phyloP scores from a whole-genome alignment of 2,888 invertebrate genomes.

The Hedya salicella region DNA sequence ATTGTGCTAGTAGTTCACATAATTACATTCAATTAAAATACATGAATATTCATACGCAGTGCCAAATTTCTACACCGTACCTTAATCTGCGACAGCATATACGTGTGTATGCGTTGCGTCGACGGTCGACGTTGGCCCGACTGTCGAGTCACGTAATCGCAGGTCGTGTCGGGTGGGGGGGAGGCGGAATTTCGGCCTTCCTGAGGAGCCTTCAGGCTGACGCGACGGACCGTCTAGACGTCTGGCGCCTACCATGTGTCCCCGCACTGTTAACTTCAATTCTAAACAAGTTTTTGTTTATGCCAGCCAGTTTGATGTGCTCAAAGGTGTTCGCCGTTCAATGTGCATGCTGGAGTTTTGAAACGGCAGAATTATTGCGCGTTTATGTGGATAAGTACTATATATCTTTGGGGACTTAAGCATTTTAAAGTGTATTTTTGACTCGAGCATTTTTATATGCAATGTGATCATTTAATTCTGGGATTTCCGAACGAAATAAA shows the following conservation, averaged over 20 bases:
- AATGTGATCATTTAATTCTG: neutral
- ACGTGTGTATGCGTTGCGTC: conserved; percentile 25
- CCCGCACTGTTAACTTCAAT: conserved; percentile 48
- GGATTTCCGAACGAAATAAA: neutral
- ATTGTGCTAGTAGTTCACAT: too few relatives aligned
- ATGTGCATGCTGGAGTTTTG: conserved; percentile 11
- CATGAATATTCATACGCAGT: neutral
- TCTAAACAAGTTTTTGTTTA: conserved; percentile 39
- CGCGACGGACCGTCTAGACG: conserved; percentile 76
- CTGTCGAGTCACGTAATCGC: conserved; percentile 42
- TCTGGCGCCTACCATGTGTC: conserved; percentile 69
- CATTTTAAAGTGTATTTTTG: conserved; percentile 9
- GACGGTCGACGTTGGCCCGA: conserved; percentile 29
- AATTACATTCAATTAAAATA: too few relatives aligned
- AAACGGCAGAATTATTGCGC: conserved; percentile 12
- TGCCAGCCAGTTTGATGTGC: conserved; percentile 34
- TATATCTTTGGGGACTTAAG: neutral
- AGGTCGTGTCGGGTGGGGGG: conserved; percentile 47
- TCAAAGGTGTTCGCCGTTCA: conserved; percentile 16
- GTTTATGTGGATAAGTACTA: neutral
- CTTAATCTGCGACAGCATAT: conserved; percentile 17
- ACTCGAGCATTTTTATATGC: neutral
- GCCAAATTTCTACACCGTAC: neutral
- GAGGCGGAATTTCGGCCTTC: conserved; percentile 64
- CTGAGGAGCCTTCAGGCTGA: conserved; percentile 73